Evolutionary conservation across 2,888 invertebrate species (phyloP).

Genomic region (Eristalinus sepulchralis): DNA sequence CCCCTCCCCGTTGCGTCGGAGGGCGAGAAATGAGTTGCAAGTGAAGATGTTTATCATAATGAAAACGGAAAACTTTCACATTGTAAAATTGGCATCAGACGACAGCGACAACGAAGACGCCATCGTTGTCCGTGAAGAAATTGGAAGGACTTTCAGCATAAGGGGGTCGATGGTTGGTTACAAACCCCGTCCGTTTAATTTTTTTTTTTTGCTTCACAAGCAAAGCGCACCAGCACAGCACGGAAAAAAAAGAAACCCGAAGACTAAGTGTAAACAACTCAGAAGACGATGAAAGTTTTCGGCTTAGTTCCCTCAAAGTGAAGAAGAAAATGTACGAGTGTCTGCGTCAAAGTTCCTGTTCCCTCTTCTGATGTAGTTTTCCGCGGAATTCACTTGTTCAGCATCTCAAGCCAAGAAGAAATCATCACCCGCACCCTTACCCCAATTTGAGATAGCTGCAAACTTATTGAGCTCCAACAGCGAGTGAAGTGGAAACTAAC

Average conservation of each 20-base stretch:
- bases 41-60: constrained; percentile 70
- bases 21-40: constrained; percentile 31
- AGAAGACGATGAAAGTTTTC: constrained; percentile 64
- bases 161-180: neutral
- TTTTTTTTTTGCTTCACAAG: too few species aligned
- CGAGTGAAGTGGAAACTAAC: constrained; percentile 46
- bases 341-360: constrained; percentile 30
- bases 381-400: neutral
- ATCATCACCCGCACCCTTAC: constrained; percentile 3
- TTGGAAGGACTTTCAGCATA: constrained; percentile 9
- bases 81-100: constrained; percentile 69
- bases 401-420: too few species aligned
- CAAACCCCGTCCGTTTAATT: neutral
- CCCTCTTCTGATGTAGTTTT: neutral
- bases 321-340: constrained; percentile 52
- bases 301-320: constrained; percentile 64
- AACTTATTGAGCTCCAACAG: constrained; percentile 60
- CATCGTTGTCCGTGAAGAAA: constrained; percentile 8
- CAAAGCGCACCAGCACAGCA: constrained; percentile 6
- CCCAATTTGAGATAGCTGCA: neutral
- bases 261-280: constrained; percentile 39
- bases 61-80: constrained; percentile 71
- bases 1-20: constrained; percentile 4
- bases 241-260: constrained; percentile 8
- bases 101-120: constrained; percentile 16